These are phyloP conservation scores for Molothrus ater DNA, from an alignment of 2,797 vertebrate species.

Conservation along the genomic window DNA sequence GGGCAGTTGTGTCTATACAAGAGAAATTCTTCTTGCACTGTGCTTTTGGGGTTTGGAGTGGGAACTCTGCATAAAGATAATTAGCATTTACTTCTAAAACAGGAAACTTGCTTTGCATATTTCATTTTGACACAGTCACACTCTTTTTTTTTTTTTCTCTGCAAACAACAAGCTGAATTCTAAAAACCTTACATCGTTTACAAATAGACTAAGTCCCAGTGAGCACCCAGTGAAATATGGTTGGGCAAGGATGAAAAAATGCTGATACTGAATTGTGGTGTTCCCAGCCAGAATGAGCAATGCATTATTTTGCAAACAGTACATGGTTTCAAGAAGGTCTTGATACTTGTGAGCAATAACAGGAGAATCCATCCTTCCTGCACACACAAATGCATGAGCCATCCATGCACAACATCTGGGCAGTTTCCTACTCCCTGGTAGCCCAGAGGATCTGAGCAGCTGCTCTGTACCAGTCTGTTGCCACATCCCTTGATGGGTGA, in stretches of 20 bases:
- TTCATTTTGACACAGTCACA: conserved; percentile 29
- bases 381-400: neutral
- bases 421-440: neutral
- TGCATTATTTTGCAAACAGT: neutral
- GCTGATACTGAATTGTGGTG: neutral
- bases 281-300: neutral
- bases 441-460: neutral
- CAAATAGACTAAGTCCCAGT: neutral
- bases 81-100: conserved; percentile 22
- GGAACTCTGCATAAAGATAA: conserved; percentile 18
- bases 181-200: neutral
- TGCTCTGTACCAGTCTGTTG: neutral
- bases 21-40: conserved; percentile 7
- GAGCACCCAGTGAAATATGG: neutral
- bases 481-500: neutral
- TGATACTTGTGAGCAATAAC: neutral
- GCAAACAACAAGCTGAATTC: neutral
- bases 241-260: neutral
- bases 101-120: conserved; percentile 24
- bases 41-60: conserved; percentile 17
- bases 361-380: neutral
- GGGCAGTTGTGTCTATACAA: conserved; percentile 25
- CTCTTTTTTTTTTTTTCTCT: neutral
- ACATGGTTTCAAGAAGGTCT: neutral
- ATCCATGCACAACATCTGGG: neutral